phyloP scores from a whole-genome alignment of 2,113 vertebrate genomes.

The Isichthys henryi region DNA sequence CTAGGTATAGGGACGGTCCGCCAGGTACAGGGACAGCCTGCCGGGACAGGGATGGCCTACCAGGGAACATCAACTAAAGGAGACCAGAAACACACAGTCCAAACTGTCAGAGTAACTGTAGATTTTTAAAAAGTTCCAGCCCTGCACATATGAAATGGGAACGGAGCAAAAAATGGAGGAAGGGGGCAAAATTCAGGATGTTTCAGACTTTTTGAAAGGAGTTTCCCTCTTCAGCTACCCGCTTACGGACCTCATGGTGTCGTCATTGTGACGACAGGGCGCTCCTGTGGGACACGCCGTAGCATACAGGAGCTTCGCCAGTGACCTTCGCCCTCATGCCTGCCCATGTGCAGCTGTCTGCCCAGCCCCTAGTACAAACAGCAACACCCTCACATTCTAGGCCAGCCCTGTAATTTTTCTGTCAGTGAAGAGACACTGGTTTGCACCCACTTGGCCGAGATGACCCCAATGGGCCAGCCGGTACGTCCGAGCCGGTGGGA shows the following conservation, averaged over 20 bases:
- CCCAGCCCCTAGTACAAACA: conserved; percentile 6
- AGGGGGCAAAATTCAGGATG: background rate
- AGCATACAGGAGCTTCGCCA: background rate
- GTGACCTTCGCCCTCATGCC: background rate
- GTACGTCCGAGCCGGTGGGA: background rate
- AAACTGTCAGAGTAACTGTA: background rate
- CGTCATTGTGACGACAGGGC: background rate
- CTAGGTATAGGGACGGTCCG: background rate
- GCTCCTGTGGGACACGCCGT: background rate
- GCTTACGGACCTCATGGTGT: background rate
- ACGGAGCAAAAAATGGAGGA: background rate
- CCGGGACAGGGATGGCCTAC: background rate
- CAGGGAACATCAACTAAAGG: background rate
- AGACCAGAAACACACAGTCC: no score
- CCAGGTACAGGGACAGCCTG: background rate
- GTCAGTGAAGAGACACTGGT: background rate
- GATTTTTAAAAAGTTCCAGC: background rate
- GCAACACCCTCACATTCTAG: background rate
- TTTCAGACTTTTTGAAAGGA: background rate
- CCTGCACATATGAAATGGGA: background rate
- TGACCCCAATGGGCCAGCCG: background rate
- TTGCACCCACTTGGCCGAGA: background rate
- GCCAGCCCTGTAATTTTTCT: background rate
- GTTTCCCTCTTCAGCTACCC: background rate
- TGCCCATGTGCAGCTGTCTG: background rate